phyloP scores from a whole-genome alignment of 2,888 invertebrate genomes.

The Gnatocerus cornutus region DNA sequence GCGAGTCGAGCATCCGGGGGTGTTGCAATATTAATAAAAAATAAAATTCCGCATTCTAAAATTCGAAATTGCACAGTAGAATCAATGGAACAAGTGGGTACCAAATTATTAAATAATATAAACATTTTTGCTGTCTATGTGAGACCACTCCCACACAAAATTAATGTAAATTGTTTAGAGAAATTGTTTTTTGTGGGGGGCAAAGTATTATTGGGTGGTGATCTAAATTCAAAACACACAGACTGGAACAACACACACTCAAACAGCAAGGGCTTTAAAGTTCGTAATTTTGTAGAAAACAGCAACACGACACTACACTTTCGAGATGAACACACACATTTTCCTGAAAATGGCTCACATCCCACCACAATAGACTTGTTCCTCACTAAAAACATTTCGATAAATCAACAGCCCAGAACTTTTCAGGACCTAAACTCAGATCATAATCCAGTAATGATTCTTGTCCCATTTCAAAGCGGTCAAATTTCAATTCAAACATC shows the following conservation, averaged over 20 bases:
- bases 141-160: slow-evolving; percentile 6
- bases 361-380: slow-evolving; percentile 19
- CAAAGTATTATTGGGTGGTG: not conserved
- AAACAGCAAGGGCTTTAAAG: slow-evolving; percentile 10
- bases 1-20: slow-evolving; percentile 13
- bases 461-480: not conserved
- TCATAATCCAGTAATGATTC: not conserved
- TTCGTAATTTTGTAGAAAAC: too few relatives aligned
- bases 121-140: not conserved
- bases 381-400: slow-evolving; percentile 10
- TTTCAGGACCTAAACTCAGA: not conserved
- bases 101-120: not conserved
- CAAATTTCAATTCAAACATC: too few relatives aligned
- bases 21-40: slow-evolving; percentile 32
- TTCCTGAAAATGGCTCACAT: slow-evolving; percentile 1
- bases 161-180: not conserved
- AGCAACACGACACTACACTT: too few relatives aligned
- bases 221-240: not conserved
- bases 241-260: not conserved
- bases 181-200: not conserved
- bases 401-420: not conserved
- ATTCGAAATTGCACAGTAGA: not conserved
- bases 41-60: slow-evolving; percentile 12
- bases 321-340: not conserved
- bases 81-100: not conserved